Base-by-base conservation (phyloP, 2,797 vertebrate species). In the Adrianichthys oophorus region DNA sequence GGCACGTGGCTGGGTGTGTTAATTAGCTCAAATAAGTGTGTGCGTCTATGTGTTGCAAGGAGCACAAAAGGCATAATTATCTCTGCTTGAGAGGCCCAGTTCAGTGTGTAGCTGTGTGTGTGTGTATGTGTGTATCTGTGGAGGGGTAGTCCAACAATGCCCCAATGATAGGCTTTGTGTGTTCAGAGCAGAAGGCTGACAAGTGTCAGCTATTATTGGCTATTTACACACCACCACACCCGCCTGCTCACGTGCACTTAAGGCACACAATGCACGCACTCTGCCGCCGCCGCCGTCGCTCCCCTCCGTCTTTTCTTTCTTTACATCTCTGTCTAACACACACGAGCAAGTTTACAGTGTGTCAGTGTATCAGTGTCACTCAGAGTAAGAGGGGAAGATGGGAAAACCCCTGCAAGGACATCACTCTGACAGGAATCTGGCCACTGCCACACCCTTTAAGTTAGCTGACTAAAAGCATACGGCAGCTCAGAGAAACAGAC, bases 61-160 rank as follows among this genome's bases (percentile, higher is more conserved):
- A 79, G 73, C 86, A 92, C 91, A 92, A 92, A 91, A 90, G 84
- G 78, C 87, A 88, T 90, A 90, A 92, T 92, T 92, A 92, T 91
- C 85, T 91, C 80, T 87, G 91, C 85, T 85, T 84, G 89, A 90
- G 85, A 85, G 85, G 83, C 79, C 76, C 66, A 48, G 76, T 37
- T 37, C 32, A 37, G 32, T 37, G 32, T 37, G 32, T 37, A 37
- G 32, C 10, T 12, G 32, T 74, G 29, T 67, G 48, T 45, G 48
- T 60, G 57, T 47, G 21, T 37, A 62, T 42, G 43, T 46, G 57
- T 41, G 26, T 29, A 66, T 51, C n/a, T 12, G 21, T n/a, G 52
- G 48, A 48, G 18, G 32, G 19, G 56, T 76, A 86, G 85, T 82
- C 87, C 88, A 86, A 91, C 90, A 91, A 90, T 90, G 79, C 84